Conservation (phyloP, 2,113 vertebrate genomes). For the Callospermophilus lateralis region DNA sequence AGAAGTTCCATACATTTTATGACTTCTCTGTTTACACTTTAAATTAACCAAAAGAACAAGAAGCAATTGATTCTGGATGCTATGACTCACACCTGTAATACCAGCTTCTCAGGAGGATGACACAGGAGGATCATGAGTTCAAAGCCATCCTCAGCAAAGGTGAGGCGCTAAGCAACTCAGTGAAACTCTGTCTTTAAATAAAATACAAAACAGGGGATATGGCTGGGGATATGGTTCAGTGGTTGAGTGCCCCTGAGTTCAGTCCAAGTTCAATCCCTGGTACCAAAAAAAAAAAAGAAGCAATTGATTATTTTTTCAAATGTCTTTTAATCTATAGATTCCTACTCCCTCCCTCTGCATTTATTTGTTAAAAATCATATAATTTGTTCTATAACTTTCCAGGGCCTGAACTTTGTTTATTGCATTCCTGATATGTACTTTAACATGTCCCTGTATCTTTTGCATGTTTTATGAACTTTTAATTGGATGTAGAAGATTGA, state of each 20-base stretch:
- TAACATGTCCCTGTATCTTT: background rate
- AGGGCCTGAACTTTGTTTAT: background rate
- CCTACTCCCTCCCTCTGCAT: background rate
- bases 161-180: too few relatives aligned
- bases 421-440: background rate
- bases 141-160: too few relatives aligned
- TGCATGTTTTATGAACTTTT: background rate
- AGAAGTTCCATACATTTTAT: background rate
- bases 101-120: too few relatives aligned
- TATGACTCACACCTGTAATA: too few relatives aligned
- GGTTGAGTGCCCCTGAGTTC: too few relatives aligned
- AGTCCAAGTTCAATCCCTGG: too few relatives aligned
- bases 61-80: background rate
- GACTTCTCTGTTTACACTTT: background rate
- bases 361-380: conserved; percentile 28
- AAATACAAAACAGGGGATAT: too few relatives aligned
- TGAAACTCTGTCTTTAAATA: too few relatives aligned
- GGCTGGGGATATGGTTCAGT: too few relatives aligned
- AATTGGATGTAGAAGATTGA: background rate
- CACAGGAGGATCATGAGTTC: too few relatives aligned
- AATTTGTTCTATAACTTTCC: background rate
- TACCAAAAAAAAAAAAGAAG: too few relatives aligned
- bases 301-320: background rate
- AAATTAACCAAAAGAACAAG: background rate
- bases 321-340: background rate